Evolutionary conservation across 2,888 invertebrate genomes (phyloP).

Genomic region (Lycaena phlaeas): DNA sequence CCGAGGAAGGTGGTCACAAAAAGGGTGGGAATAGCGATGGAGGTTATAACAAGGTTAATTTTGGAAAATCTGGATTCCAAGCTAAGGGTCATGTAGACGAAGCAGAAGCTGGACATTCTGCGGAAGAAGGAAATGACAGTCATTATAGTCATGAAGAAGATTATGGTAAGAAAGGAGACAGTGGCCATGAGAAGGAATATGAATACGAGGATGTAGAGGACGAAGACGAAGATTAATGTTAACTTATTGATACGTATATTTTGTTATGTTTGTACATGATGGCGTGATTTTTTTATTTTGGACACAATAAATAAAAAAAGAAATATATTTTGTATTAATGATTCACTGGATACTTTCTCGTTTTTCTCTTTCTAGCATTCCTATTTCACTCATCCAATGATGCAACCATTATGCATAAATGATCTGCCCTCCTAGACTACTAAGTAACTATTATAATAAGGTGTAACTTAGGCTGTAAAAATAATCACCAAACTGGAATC

Average conservation of each 20-base stretch:
- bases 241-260: conserved; percentile 35
- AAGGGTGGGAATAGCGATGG: conserved; percentile 71
- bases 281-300: conserved; percentile 45
- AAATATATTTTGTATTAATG: conserved; percentile 1
- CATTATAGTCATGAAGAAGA: conserved; percentile 69
- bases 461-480: no score
- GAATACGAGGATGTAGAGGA: conserved; percentile 49
- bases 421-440: no score
- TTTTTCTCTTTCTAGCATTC: no score
- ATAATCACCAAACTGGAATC: no score
- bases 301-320: conserved; percentile 31
- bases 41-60: conserved; percentile 62
- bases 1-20: conserved; percentile 69
- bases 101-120: conserved; percentile 68
- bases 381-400: no score
- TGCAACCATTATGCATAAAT: no score
- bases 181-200: conserved; percentile 57
- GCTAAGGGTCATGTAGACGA: conserved; percentile 72
- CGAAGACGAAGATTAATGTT: conserved; percentile 40
- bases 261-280: conserved; percentile 59
- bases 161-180: conserved; percentile 68
- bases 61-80: conserved; percentile 70
- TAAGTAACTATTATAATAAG: no score
- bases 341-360: background rate
- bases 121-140: conserved; percentile 69